Evolutionary conservation across 2,797 vertebrate species (phyloP).

Genomic region (Rhinoraja longicauda): DNA sequence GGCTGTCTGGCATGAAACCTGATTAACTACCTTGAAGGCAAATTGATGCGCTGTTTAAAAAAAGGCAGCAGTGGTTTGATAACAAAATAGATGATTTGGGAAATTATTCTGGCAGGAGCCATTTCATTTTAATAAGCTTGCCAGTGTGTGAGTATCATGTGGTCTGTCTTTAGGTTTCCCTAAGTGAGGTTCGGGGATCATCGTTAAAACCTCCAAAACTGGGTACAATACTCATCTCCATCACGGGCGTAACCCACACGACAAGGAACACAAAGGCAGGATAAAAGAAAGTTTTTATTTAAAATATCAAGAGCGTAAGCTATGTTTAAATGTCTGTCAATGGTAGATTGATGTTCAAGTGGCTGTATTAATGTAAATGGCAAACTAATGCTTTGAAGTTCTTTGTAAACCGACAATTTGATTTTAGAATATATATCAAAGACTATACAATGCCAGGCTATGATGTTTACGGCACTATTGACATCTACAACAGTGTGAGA

Average conservation of each 20-base stretch:
- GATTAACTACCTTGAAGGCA: slow-evolving; percentile 34
- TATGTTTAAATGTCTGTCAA: neutral
- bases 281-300: neutral
- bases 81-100: slow-evolving; percentile 33
- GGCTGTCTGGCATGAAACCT: slow-evolving; percentile 28
- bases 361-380: neutral
- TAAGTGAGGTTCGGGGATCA: slow-evolving; percentile 5
- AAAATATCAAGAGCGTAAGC: neutral
- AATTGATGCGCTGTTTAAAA: slow-evolving; percentile 24
- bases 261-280: no score
- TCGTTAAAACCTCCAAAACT: neutral
- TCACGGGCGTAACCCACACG: neutral
- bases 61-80: slow-evolving; percentile 24
- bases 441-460: neutral
- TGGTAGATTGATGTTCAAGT: neutral
- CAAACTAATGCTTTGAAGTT: neutral
- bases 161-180: neutral
- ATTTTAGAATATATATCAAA: neutral
- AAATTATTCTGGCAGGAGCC: slow-evolving; percentile 29
- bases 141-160: neutral
- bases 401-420: neutral
- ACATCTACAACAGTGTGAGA: neutral
- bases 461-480: neutral
- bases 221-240: neutral
- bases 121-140: slow-evolving; percentile 25